Conservation (phyloP, 2,797 vertebrate species). For the Artibeus lituratus region DNA sequence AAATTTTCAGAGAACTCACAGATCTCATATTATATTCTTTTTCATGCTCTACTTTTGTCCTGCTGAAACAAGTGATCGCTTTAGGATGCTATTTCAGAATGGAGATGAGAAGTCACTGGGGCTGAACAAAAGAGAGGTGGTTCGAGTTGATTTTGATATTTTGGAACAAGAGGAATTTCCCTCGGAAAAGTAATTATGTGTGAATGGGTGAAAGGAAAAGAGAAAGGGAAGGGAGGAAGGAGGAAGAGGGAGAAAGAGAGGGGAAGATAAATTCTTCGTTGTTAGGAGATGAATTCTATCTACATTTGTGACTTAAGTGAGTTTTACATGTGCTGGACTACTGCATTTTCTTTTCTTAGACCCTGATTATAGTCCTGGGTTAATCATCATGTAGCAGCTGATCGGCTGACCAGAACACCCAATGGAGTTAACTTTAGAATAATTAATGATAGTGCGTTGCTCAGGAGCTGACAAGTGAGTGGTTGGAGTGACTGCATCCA, state of each 20-base stretch:
- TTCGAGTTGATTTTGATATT: background rate
- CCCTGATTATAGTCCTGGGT: background rate
- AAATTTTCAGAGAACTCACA: background rate
- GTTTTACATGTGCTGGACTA: background rate
- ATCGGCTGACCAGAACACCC: background rate
- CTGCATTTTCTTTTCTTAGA: background rate
- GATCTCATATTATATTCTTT: background rate
- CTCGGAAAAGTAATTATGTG: background rate
- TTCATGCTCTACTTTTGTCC: constrained; percentile 18
- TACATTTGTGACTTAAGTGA: background rate
- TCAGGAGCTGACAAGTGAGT: background rate
- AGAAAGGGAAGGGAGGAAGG: background rate
- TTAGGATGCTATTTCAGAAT: constrained; percentile 31
- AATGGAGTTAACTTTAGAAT: background rate
- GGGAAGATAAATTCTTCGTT: background rate
- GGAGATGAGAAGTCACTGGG: background rate
- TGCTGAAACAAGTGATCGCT: constrained; percentile 54
- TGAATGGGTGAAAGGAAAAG: background rate
- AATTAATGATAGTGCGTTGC: background rate
- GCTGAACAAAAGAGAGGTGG: constrained; percentile 14
- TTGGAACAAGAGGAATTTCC: constrained; percentile 12
- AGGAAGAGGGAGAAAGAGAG: background rate
- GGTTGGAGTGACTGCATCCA: background rate
- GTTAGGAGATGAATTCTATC: background rate
- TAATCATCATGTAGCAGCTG: background rate